Evolutionary conservation across 2,888 invertebrate genomes (phyloP).

Genomic region (Euplagia quadripunctaria): DNA sequence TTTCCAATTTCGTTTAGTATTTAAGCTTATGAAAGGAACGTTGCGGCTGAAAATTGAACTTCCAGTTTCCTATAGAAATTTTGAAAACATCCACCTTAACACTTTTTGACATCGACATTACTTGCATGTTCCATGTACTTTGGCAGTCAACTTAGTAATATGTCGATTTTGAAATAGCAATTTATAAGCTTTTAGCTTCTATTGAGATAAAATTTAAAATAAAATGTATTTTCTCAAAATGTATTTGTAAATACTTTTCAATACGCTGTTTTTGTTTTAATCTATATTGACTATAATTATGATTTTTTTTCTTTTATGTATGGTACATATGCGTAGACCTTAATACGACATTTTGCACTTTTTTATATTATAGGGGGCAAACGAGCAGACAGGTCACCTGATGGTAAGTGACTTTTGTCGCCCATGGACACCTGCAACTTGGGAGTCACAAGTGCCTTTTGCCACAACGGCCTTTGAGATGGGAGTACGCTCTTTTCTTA

Average conservation of each 20-base stretch:
- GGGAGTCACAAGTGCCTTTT: too few relatives aligned
- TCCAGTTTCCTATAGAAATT: constrained; percentile 38
- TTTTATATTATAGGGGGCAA: too few relatives aligned
- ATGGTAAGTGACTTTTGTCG: too few relatives aligned
- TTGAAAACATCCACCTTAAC: constrained; percentile 39
- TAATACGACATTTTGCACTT: too few relatives aligned
- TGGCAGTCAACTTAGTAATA: background rate
- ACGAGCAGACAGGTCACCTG: too few relatives aligned
- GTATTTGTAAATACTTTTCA: background rate
- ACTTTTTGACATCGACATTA: constrained; percentile 29
- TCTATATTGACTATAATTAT: background rate
- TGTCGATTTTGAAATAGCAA: background rate
- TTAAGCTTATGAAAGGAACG: constrained; percentile 40
- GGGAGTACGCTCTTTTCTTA: too few relatives aligned
- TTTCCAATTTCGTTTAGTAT: constrained; percentile 40
- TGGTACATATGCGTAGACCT: too few relatives aligned
- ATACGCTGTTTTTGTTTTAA: background rate
- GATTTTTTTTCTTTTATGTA: too few relatives aligned
- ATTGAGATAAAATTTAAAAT: too few relatives aligned
- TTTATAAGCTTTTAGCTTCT: background rate
- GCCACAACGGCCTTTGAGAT: too few relatives aligned
- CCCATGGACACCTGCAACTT: too few relatives aligned
- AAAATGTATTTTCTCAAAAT: background rate
- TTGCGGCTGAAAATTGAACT: constrained; percentile 48
- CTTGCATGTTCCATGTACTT: constrained; percentile 22